phyloP scores from a whole-genome alignment of 2,797 vertebrate species.

The Catostomus latipinnis region DNA sequence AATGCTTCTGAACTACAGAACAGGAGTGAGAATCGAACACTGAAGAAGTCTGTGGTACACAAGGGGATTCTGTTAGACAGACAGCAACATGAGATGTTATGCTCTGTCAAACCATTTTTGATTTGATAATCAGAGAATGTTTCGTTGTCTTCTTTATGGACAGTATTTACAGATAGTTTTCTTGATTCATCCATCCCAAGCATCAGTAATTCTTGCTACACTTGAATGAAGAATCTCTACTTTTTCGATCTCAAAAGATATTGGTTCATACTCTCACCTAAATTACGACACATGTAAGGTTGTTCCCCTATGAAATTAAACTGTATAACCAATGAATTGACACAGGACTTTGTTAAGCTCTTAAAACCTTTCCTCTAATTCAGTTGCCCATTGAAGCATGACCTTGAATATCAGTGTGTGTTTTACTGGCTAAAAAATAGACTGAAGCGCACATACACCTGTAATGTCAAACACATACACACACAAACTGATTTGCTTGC shows the following conservation, averaged over 20 bases:
- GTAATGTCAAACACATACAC: neutral
- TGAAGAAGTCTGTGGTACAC: slow-evolving; percentile 26
- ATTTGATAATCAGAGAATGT: slow-evolving; percentile 24
- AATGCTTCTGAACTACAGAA: slow-evolving; percentile 9
- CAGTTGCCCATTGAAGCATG: slow-evolving; percentile 30
- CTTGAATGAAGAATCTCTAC: neutral
- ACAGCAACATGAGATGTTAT: slow-evolving; percentile 23
- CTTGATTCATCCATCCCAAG: slow-evolving; percentile 20
- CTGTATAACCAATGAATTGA: slow-evolving; percentile 10
- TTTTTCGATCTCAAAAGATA: neutral
- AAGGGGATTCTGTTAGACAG: slow-evolving; percentile 25
- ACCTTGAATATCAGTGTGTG: slow-evolving; percentile 4
- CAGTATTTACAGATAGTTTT: slow-evolving; percentile 30
- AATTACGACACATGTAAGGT: slow-evolving; percentile 12
- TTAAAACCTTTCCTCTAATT: slow-evolving; percentile 38
- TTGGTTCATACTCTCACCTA: slow-evolving; percentile 13
- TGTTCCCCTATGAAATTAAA: neutral
- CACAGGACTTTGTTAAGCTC: slow-evolving; percentile 30
- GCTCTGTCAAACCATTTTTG: slow-evolving; percentile 42
- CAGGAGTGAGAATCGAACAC: slow-evolving; percentile 29
- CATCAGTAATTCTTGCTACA: slow-evolving; percentile 23
- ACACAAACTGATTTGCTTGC: neutral
- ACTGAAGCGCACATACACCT: neutral
- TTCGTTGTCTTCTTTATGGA: slow-evolving; percentile 18
- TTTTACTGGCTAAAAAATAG: neutral